These are phyloP conservation scores for Lithophane semibrunnea DNA, from an alignment of 2,888 invertebrate genomes.

Conservation along the genomic window DNA sequence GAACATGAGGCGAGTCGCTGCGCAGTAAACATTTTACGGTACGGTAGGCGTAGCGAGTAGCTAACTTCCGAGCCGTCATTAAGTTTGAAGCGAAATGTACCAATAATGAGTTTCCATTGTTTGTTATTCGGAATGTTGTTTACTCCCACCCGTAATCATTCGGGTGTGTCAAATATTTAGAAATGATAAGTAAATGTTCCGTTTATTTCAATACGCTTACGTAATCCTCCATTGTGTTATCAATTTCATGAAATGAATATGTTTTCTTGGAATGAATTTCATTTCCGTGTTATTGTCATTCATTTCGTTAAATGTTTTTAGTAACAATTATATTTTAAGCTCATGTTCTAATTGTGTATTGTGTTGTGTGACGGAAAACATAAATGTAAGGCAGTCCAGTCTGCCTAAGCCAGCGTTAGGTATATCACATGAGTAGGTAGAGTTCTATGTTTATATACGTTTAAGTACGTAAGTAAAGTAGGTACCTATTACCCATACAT, in stretches of 20 bases:
- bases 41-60: too few relatives aligned
- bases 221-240: conserved; percentile 48
- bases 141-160: conserved; percentile 30
- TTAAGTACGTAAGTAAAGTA: background rate
- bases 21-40: too few relatives aligned
- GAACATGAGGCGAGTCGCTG: too few relatives aligned
- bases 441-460: background rate
- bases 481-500: background rate
- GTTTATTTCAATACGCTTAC: conserved; percentile 50
- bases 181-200: conserved; percentile 26
- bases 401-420: background rate
- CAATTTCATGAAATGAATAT: conserved; percentile 33
- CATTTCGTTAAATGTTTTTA: conserved; percentile 32
- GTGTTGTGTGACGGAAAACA: conserved; percentile 1
- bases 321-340: conserved; percentile 20
- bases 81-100: too few relatives aligned
- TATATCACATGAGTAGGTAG: too few relatives aligned
- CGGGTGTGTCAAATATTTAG: conserved; percentile 38
- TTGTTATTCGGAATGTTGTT: conserved; percentile 28
- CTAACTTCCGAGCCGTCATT: too few relatives aligned
- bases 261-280: conserved; percentile 46
- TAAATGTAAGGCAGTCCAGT: background rate
- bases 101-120: conserved; percentile 21
- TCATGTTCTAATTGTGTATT: conserved; percentile 15
- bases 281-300: conserved; percentile 49